These are phyloP conservation scores for Iselma pallidipennis DNA, from an alignment of 2,888 invertebrate species.

Conservation along the genomic window DNA sequence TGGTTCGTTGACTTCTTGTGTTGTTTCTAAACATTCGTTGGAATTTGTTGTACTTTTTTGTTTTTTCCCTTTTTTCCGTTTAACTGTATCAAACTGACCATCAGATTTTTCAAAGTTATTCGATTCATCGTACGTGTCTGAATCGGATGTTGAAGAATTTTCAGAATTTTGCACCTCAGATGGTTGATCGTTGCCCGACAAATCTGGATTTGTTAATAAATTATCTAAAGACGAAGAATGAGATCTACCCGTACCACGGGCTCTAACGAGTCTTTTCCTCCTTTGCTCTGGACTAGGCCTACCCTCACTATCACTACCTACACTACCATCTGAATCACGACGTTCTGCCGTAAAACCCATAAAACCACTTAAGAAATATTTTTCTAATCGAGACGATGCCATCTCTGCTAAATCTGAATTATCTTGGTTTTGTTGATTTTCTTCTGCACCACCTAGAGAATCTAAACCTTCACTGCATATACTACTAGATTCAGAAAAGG, in stretches of 20 bases:
- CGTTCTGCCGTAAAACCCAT: conserved; percentile 80
- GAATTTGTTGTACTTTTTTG: conserved; percentile 59
- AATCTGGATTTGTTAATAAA: conserved; percentile 67
- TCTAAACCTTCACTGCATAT: conserved; percentile 84
- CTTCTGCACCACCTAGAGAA: conserved; percentile 66
- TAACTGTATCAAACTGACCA: conserved; percentile 79
- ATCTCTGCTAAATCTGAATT: conserved; percentile 69
- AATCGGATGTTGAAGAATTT: conserved; percentile 70
- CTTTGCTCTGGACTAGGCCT: conserved; percentile 86
- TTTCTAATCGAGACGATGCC: conserved; percentile 83
- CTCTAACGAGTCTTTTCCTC: conserved; percentile 77
- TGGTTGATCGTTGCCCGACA: conserved; percentile 50
- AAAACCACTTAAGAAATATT: conserved; percentile 86
- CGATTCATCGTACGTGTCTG: conserved; percentile 70
- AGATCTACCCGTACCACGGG: conserved; percentile 80
- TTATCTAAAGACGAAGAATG: conserved; percentile 84
- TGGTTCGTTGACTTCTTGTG: conserved; percentile 62
- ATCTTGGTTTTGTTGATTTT: conserved; percentile 43
- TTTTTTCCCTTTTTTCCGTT: conserved; percentile 82
- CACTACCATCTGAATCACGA: conserved; percentile 82
- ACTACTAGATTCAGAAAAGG: conserved; percentile 81
- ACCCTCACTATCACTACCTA: conserved; percentile 89
- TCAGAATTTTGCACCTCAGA: conserved; percentile 58
- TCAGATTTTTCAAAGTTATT: conserved; percentile 73
- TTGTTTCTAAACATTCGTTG: conserved; percentile 66